Conservation (phyloP, 2,888 invertebrate genomes). For the Odontothrips loti region DNA sequence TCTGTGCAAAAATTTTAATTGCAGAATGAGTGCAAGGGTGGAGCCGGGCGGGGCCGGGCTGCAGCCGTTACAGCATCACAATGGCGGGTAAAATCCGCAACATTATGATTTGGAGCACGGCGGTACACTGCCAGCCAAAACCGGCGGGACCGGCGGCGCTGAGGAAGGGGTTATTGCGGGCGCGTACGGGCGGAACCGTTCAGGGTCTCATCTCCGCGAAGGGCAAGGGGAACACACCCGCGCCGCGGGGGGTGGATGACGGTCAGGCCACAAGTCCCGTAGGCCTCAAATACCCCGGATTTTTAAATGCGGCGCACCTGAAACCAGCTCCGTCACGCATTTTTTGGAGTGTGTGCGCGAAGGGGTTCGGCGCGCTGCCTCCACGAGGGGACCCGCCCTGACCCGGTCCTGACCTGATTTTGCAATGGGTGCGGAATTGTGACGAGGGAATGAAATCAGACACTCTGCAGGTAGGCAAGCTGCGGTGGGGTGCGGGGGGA, state of each 20-base stretch:
- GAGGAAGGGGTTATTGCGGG: no score
- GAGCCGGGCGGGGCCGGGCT: background rate
- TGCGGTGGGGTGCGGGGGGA: background rate
- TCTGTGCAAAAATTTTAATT: conserved; percentile 19
- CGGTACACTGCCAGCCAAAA: background rate
- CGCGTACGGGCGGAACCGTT: background rate
- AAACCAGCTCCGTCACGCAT: background rate
- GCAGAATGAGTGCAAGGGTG: conserved; percentile 25
- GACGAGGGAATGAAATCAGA: conserved; percentile 8
- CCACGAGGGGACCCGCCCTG: background rate
- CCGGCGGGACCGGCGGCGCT: background rate
- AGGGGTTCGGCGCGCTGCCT: background rate
- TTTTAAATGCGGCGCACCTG: background rate
- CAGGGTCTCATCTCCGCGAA: background rate
- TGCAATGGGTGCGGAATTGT: conserved; percentile 16
- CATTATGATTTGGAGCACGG: conserved; percentile 24
- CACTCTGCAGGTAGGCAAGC: background rate
- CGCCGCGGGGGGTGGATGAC: no score
- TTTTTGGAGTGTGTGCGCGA: background rate
- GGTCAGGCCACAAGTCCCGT: no score
- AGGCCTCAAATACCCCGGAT: no score
- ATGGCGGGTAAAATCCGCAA: conserved; percentile 18
- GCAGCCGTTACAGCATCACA: conserved; percentile 8
- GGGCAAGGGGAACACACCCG: no score
- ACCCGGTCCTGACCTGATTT: conserved; percentile 1